phyloP scores from a whole-genome alignment of 2,888 invertebrate genomes.

The Acronicta alni region DNA sequence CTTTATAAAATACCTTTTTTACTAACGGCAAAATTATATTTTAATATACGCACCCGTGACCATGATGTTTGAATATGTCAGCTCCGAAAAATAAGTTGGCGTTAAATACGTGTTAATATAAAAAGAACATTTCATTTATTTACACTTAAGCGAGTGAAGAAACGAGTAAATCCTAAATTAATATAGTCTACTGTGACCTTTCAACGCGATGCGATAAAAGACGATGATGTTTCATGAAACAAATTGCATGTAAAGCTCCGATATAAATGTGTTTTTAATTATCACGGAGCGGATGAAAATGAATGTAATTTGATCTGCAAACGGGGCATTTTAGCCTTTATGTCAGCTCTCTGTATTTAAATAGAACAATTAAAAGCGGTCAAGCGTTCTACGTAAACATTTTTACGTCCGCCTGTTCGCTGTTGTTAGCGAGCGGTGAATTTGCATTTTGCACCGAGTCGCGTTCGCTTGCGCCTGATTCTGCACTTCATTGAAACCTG shows the following conservation, averaged over 20 bases:
- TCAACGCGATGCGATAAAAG: slow-evolving; percentile 39
- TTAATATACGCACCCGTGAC: slow-evolving; percentile 10
- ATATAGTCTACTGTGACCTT: slow-evolving; percentile 26
- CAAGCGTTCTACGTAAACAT: slow-evolving; percentile 76
- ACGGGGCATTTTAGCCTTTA: slow-evolving; percentile 66
- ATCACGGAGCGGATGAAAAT: slow-evolving; percentile 64
- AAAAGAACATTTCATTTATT: slow-evolving; percentile 18
- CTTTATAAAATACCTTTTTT: background rate
- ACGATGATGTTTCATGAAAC: slow-evolving; percentile 62
- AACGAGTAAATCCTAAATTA: slow-evolving; percentile 26
- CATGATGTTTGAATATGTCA: slow-evolving; percentile 12
- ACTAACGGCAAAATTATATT: slow-evolving; percentile 9
- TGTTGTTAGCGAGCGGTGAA: slow-evolving; percentile 63
- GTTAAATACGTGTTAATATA: slow-evolving; percentile 7
- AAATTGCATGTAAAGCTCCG: slow-evolving; percentile 61
- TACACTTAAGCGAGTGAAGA: slow-evolving; percentile 5
- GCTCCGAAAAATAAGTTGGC: slow-evolving; percentile 14
- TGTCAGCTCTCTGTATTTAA: slow-evolving; percentile 66
- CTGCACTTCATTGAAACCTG: slow-evolving; percentile 71
- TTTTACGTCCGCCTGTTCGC: slow-evolving; percentile 66
- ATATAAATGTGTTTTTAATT: slow-evolving; percentile 77
- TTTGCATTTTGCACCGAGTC: slow-evolving; percentile 71
- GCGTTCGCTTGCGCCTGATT: slow-evolving; percentile 68
- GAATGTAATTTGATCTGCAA: slow-evolving; percentile 71
- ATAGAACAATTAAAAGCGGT: slow-evolving; percentile 79